Conservation (phyloP, 2,113 vertebrate species). For the Psophia crepitans region DNA sequence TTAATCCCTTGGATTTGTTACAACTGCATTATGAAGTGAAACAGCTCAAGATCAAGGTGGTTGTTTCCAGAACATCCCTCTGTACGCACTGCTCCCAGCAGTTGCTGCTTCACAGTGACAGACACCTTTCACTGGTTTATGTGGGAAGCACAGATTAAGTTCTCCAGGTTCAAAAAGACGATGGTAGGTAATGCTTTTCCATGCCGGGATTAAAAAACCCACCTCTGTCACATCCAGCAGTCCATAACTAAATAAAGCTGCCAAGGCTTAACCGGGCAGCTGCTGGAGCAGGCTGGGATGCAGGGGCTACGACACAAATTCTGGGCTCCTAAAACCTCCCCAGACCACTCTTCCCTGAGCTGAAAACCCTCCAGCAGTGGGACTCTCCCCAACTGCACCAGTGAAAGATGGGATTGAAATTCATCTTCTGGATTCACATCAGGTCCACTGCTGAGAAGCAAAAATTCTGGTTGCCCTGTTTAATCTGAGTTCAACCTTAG, state of each 20-base stretch:
- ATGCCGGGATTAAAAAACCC: background rate
- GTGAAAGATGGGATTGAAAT: background rate
- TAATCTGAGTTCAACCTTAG: background rate
- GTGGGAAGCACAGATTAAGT: background rate
- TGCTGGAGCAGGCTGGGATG: background rate
- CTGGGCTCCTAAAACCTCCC: background rate
- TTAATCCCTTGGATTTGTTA: background rate
- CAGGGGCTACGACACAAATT: background rate
- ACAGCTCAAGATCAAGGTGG: background rate
- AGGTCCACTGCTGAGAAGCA: background rate
- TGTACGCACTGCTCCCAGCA: rapidly evolving
- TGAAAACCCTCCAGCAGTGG: background rate
- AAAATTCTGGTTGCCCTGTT: background rate
- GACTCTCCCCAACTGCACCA: background rate
- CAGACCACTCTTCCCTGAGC: background rate
- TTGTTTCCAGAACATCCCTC: background rate
- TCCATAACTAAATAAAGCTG: background rate
- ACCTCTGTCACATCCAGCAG: background rate
- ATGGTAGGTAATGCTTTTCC: background rate
- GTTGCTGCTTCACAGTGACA: background rate
- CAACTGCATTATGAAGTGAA: background rate
- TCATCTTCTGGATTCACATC: background rate
- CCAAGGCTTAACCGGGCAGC: background rate
- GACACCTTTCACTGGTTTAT: background rate
- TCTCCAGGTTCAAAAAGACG: background rate